These are phyloP conservation scores for Excalfactoria chinensis DNA, from an alignment of 2,113 vertebrate species.

Conservation along the genomic window DNA sequence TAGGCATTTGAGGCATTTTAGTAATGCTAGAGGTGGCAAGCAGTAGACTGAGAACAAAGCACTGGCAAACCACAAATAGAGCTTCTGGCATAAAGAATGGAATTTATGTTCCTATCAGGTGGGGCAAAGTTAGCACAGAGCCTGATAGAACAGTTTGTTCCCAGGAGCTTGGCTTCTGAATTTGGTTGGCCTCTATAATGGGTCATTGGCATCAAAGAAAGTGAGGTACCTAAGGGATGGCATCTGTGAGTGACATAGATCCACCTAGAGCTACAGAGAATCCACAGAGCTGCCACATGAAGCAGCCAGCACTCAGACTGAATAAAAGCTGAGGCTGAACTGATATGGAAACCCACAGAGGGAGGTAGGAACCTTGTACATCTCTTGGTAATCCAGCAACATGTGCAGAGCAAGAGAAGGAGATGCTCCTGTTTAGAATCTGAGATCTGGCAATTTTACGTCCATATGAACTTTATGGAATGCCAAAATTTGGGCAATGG, in stretches of 20 bases:
- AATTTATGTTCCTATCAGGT: neutral
- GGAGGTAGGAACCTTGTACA: neutral
- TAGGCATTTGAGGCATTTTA: neutral
- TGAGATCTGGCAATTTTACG: neutral
- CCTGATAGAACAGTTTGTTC: neutral
- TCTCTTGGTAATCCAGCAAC: rapidly evolving
- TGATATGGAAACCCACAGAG: neutral
- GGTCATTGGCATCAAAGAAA: neutral
- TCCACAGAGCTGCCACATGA: neutral
- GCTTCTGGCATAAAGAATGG: neutral
- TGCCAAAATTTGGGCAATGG: neutral
- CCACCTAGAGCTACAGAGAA: neutral
- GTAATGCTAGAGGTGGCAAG: neutral
- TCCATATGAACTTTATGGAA: neutral
- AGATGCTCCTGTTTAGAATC: neutral
- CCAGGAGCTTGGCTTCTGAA: neutral
- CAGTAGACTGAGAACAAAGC: neutral
- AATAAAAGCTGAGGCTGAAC: neutral
- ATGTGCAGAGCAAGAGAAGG: neutral
- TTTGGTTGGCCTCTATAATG: rapidly evolving
- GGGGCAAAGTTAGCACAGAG: neutral
- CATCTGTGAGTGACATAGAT: neutral
- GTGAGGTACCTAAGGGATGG: neutral
- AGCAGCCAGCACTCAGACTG: neutral
- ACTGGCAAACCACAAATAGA: neutral